Percentiles rank a stretch among this genome's conserved stretches.
phyloP scores from a whole-genome alignment of 2,888 invertebrate species.

The Eupithecia centaureata region DNA sequence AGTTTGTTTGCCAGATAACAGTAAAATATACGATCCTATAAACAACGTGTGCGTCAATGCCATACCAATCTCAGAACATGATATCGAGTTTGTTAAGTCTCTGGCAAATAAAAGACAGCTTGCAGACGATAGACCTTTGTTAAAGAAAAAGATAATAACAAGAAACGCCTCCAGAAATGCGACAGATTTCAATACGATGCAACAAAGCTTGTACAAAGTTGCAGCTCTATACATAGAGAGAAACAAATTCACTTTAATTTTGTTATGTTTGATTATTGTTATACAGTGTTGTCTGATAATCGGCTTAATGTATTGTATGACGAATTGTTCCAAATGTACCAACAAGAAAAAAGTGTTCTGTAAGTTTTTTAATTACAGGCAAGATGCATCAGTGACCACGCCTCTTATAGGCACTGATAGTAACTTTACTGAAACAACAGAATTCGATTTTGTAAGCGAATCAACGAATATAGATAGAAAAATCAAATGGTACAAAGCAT shows the following conservation, averaged over 20 bases:
- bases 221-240: slow-evolving; percentile 34
- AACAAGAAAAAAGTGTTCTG: slow-evolving; percentile 56
- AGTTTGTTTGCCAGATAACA: slow-evolving; percentile 43
- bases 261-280: slow-evolving; percentile 53
- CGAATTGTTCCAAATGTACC: slow-evolving; percentile 51
- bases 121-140: not conserved
- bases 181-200: not conserved
- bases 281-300: slow-evolving; percentile 66
- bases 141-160: not conserved
- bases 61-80: slow-evolving; percentile 52
- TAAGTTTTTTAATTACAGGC: slow-evolving; percentile 66
- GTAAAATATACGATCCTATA: slow-evolving; percentile 58
- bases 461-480: slow-evolving; percentile 65
- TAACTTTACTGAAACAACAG: slow-evolving; percentile 67
- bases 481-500: slow-evolving; percentile 72
- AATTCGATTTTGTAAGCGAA: slow-evolving; percentile 63
- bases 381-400: slow-evolving; percentile 72
- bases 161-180: not conserved
- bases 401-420: slow-evolving; percentile 71
- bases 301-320: slow-evolving; percentile 58
- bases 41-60: slow-evolving; percentile 59
- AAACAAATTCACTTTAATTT: slow-evolving; percentile 53
- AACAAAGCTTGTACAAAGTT: not conserved
- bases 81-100: slow-evolving; percentile 60
- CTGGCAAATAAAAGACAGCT: slow-evolving; percentile 46